Conservation (phyloP, 2,797 vertebrate genomes). For the Phoeniculus purpureus region DNA sequence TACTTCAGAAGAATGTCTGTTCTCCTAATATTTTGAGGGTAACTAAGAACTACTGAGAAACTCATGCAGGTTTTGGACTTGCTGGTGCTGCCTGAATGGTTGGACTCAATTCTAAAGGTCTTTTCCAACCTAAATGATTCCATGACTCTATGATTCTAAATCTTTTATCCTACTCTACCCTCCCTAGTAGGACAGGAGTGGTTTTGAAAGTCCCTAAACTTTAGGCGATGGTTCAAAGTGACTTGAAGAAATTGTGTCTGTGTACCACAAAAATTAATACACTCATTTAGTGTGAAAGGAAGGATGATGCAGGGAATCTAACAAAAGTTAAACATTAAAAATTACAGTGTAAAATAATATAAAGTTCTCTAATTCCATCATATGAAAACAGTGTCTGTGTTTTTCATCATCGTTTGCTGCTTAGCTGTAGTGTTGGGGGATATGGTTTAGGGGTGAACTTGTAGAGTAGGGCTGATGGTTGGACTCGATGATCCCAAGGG, state of each 20-base stretch:
- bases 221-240: rapidly evolving
- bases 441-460: too few species aligned
- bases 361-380: not conserved
- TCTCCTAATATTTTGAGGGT: not conserved
- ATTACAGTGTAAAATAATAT: not conserved
- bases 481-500: too few species aligned
- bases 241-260: not conserved
- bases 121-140: too few species aligned
- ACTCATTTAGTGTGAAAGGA: not conserved
- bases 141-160: too few species aligned
- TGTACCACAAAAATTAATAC: not conserved
- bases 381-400: not conserved
- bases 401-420: not conserved
- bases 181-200: not conserved
- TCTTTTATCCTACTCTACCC: too few species aligned
- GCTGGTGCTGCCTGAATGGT: too few species aligned
- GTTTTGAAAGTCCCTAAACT: not conserved
- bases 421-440: too few species aligned
- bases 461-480: too few species aligned
- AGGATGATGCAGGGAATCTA: not conserved
- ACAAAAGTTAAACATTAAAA: not conserved
- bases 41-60: not conserved
- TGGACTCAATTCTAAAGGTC: too few species aligned
- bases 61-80: not conserved
- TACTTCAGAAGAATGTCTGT: not conserved